Percentiles rank a stretch among this genome's conserved stretches.
phyloP scores from a whole-genome alignment of 2,797 vertebrate genomes.

The Helicolenus hilgendorfi region DNA sequence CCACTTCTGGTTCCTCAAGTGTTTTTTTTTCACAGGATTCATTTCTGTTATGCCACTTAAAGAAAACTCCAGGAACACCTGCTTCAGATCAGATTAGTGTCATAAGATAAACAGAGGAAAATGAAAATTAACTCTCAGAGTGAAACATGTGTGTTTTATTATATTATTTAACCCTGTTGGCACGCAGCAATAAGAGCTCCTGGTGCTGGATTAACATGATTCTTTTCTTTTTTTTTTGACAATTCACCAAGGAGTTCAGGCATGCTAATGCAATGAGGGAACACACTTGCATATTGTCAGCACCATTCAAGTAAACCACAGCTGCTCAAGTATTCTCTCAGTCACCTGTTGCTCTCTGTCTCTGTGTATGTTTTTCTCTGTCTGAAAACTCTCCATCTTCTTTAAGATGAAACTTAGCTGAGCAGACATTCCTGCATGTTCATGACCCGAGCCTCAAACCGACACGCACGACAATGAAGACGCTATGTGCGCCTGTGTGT shows the following conservation, averaged over 20 bases:
- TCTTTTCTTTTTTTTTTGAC: background rate
- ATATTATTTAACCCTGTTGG: constrained; percentile 14
- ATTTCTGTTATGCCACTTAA: constrained; percentile 18
- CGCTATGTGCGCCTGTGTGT: background rate
- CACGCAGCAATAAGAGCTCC: constrained; percentile 26
- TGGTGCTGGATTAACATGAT: constrained; percentile 43
- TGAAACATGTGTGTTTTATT: constrained; percentile 66
- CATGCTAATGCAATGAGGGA: constrained; percentile 33
- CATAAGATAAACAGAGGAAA: constrained; percentile 53
- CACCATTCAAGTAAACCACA: constrained; percentile 22
- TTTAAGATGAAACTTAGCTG: constrained; percentile 29
- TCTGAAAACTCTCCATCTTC: background rate
- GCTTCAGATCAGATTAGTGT: constrained; percentile 65
- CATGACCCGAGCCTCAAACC: constrained; percentile 41
- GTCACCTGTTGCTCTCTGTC: constrained; percentile 44
- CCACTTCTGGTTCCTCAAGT: constrained; percentile 6
- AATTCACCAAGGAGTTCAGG: constrained; percentile 16
- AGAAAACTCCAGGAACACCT: constrained; percentile 62
- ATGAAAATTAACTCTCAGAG: constrained; percentile 49
- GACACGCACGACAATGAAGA: constrained; percentile 11
- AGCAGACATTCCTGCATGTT: constrained; percentile 68
- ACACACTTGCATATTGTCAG: constrained; percentile 12
- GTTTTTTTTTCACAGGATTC: constrained; percentile 1
- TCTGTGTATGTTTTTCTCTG: background rate
- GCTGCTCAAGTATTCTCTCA: constrained; percentile 27